Evolutionary conservation across 1,140 invertebrate genomes (phyloP).

Genomic region (Aplysia californica): DNA sequence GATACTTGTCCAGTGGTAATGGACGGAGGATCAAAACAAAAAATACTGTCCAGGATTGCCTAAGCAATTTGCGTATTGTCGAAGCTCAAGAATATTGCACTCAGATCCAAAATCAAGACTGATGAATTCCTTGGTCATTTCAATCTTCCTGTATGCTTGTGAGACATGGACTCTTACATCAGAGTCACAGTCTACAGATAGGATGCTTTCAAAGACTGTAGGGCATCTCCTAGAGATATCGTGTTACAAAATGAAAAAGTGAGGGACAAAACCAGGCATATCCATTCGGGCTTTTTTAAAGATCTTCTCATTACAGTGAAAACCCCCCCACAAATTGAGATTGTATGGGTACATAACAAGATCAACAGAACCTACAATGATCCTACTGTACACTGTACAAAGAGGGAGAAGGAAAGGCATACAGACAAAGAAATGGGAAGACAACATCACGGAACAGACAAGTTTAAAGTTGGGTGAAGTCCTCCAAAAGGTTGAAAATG

Average conservation of each 20-base stretch:
- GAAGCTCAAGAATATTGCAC: not conserved
- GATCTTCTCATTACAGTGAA: not conserved
- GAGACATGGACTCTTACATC: not conserved
- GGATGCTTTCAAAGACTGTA: not conserved
- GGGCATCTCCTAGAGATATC: not conserved
- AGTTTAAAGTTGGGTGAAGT: not conserved
- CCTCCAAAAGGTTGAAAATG: not conserved
- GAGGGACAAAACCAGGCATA: not conserved
- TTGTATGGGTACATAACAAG: not conserved
- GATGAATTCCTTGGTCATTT: not conserved
- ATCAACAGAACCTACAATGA: not conserved
- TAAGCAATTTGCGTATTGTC: not conserved
- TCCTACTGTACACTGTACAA: not conserved
- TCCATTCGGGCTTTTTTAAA: not conserved
- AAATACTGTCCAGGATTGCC: not conserved
- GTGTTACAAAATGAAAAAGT: not conserved
- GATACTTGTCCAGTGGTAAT: too few species aligned
- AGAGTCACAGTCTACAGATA: not conserved
- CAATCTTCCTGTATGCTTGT: not conserved
- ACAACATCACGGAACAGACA: not conserved
- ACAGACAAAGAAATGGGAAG: not conserved
- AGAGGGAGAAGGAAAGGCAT: not conserved
- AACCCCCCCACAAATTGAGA: not conserved
- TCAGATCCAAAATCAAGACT: not conserved
- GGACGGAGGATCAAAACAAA: too few species aligned